Conservation (phyloP, 1,140 invertebrate genomes). For the Cherax quadricarinatus region DNA sequence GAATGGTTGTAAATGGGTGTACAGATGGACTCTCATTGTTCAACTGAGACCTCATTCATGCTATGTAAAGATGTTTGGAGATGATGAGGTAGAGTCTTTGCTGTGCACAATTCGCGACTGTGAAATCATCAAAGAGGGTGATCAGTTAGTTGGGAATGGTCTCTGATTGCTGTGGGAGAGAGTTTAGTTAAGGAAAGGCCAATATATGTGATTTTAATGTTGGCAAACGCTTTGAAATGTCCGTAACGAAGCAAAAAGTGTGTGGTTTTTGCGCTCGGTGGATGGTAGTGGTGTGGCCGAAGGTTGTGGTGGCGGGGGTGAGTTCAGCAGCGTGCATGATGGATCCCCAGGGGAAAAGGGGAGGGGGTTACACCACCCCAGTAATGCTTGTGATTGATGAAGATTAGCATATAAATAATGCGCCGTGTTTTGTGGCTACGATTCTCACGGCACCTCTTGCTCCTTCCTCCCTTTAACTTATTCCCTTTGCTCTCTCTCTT, state of each 20-base stretch:
- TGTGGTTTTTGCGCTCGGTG: background rate
- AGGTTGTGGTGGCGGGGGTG: background rate
- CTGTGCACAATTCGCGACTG: background rate
- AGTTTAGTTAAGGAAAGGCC: too few species aligned
- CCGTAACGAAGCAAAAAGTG: background rate
- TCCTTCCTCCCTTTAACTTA: background rate
- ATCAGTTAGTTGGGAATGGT: background rate
- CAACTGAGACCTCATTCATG: too few species aligned
- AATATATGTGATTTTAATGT: too few species aligned
- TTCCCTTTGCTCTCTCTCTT: too few species aligned
- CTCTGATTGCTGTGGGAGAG: too few species aligned
- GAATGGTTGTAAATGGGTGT: too few species aligned
- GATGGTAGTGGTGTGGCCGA: background rate
- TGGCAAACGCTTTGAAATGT: background rate
- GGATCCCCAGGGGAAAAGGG: background rate
- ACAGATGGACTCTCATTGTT: too few species aligned
- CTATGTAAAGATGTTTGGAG: too few species aligned
- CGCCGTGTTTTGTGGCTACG: background rate
- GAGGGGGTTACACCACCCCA: background rate
- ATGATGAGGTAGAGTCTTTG: too few species aligned
- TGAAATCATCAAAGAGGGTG: too few species aligned
- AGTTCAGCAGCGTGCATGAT: background rate
- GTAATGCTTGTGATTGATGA: slow-evolving; percentile 40
- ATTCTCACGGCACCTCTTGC: slow-evolving; percentile 19
- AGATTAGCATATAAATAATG: slow-evolving; percentile 57